Base-by-base conservation (phyloP, 2,113 vertebrate genomes). In the Nicator chloris region DNA sequence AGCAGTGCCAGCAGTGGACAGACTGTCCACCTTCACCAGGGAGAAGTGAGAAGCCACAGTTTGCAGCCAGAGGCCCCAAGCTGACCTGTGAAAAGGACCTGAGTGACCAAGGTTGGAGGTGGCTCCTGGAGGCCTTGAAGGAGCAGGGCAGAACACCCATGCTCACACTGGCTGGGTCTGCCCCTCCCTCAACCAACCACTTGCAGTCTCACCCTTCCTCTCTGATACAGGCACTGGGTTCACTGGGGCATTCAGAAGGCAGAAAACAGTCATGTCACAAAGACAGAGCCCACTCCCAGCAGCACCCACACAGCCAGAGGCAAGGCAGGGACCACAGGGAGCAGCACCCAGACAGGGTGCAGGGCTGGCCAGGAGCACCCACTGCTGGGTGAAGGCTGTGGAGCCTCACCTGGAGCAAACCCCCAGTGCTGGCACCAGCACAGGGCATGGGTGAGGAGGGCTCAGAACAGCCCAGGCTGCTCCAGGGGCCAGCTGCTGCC, bases 1-100 rank as follows among this genome's bases (percentile, higher is more conserved):
- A 9, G 71, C 1, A 2, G 28, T 10, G 40, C 40, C 83, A 60
- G 49, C 47, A 75, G 42, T 0, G n/a, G n/a, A n/a, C n/a, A n/a
- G 0, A 53, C 24, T 13, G 24, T 33, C 40, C 37, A 13, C 14
- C 39, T 68, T 35, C 13, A 1, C 19, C 8, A 4, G 13, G n/a
- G 37, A 42, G 22, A 35, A 49, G 59, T 1, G 23, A 54, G 56
- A 40, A 78, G 40, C 24, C 9, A 2, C 39, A 76, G 30, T 31
- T 40, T 49, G 24, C 60, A 64, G 27, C 4, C 2, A 33, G 49
- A 53, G 33, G 70, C 31, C 82, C 56, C 78, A 26, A 26, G n/a
- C 5, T 33, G 27, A 71, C 10, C 39, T 21, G 44, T 28, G 31
- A 42, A 53, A 64, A 69, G 53, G 39, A 59, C 8, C 11, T 19